phyloP scores from a whole-genome alignment of 2,888 invertebrate genomes.

The Agonopterix subpropinquella region DNA sequence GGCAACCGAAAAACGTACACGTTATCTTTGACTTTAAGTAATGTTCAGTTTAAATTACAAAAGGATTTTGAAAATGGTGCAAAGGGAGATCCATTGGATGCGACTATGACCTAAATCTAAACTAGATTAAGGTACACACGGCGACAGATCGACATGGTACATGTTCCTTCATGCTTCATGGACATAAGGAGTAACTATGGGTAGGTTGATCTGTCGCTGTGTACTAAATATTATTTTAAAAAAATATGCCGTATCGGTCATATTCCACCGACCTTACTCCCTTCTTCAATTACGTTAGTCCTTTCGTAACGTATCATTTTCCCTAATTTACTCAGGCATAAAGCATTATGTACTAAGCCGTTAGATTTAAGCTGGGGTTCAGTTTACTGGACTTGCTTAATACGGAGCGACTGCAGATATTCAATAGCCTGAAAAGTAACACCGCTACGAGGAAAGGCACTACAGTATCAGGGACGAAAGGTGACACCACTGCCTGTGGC shows the following conservation, averaged over 20 bases:
- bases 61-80: no score
- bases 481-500: constrained; percentile 64
- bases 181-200: no score
- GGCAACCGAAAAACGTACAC: constrained; percentile 12
- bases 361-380: constrained; percentile 60
- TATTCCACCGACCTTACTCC: constrained; percentile 1
- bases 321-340: constrained; percentile 53
- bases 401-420: constrained; percentile 59
- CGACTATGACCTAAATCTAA: no score
- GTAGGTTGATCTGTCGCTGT: no score
- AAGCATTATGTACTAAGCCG: constrained; percentile 54
- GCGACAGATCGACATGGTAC: no score
- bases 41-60: no score
- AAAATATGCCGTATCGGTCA: no score
- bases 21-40: background rate
- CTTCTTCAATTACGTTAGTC: constrained; percentile 11
- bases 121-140: no score
- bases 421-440: constrained; percentile 66
- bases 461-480: constrained; percentile 56
- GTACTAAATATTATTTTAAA: no score
- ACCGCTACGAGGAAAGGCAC: constrained; percentile 57
- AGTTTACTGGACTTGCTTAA: constrained; percentile 68
- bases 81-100: no score
- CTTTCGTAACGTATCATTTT: constrained; percentile 38
- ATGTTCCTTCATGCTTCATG: no score